A percentile compares a stretch with the other conserved stretches of the same genome.
These are phyloP conservation scores for Spilogale gracilis DNA, from an alignment of 2,113 vertebrate species.

Conservation along the genomic window DNA sequence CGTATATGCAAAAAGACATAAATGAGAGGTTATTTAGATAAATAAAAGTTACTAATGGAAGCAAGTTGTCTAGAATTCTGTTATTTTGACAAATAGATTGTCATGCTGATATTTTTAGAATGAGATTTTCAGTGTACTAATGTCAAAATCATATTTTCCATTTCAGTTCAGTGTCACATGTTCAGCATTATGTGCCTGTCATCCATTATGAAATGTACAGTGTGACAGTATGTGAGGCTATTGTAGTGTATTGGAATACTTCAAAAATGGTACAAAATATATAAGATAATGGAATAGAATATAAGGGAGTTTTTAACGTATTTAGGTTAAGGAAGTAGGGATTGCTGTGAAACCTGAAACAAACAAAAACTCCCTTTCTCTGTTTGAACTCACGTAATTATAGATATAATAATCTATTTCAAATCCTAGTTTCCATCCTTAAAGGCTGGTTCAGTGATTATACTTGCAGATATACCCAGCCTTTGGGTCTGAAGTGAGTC, in stretches of 20 bases:
- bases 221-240: conserved; percentile 54
- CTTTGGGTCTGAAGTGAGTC: conserved; percentile 40
- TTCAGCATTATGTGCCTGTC: conserved; percentile 68
- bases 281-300: background rate
- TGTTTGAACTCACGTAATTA: background rate
- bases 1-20: conserved; percentile 47
- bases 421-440: conserved; percentile 16
- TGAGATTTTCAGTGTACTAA: conserved; percentile 62
- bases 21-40: conserved; percentile 61
- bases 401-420: conserved; percentile 20
- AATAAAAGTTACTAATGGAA: conserved; percentile 72
- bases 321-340: conserved; percentile 53
- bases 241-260: background rate
- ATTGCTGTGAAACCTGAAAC: conserved; percentile 13
- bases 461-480: conserved; percentile 1
- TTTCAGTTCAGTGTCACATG: conserved; percentile 68
- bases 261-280: conserved; percentile 18
- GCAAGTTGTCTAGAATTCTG: conserved; percentile 67
- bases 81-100: conserved; percentile 77
- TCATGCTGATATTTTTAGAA: conserved; percentile 71
- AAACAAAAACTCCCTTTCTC: background rate
- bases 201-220: conserved; percentile 56
- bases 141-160: conserved; percentile 77
- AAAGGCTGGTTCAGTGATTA: conserved; percentile 19
- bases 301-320: background rate